Evolutionary conservation across 2,797 vertebrate species (phyloP), one percentile per base, ranked within the genome.

Genomic region (Neosilurus mollespiculum): DNA sequence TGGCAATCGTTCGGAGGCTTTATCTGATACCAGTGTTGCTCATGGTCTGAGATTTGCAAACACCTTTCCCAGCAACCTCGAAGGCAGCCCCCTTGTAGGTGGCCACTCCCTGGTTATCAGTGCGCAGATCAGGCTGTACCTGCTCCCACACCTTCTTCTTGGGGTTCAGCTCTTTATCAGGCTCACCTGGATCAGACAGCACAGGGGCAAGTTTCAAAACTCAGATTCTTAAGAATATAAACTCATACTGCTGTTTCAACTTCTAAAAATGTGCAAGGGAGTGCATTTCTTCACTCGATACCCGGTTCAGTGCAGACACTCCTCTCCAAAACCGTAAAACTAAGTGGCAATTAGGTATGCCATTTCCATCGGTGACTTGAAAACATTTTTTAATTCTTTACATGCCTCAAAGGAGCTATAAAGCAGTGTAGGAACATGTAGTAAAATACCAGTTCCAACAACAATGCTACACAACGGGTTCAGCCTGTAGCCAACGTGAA

Each of bases 81-180:
- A 99, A 99, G 1, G 96, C 93, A 3, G 93, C 92, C n/a, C 97
- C 97, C 91, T 96, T 98, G 91, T 99, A 99, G 0, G 95, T 98
- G 83, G 98, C 98, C 81, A 99, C 93, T 85, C 96, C 96, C 58
- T 95, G 92, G 61, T 84, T 90, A 80, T 97, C 94, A 0, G 98
- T 99, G 86, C 87, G 93, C 73, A 99, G 94, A 85, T 99, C 96
- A 5, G 98, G 97, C 88, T 99, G 98, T 86, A 99, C 93, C 90
- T 98, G 96, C 90, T 99, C 98, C 98, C 97, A 99, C n/a, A 97
- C 96, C 91, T 99, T 99, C 95, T 98, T 99, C 90, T 99, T 99
- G 67, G 97, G 97, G 92, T 99, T 99, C 85, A 99, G 94, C 87
- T 99, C 98, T 90, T 97, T 98, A 89, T 99, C 98, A 5, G 97